These are phyloP conservation scores for Macaria liturata DNA, from an alignment of 2,888 invertebrate species.

Conservation along the genomic window DNA sequence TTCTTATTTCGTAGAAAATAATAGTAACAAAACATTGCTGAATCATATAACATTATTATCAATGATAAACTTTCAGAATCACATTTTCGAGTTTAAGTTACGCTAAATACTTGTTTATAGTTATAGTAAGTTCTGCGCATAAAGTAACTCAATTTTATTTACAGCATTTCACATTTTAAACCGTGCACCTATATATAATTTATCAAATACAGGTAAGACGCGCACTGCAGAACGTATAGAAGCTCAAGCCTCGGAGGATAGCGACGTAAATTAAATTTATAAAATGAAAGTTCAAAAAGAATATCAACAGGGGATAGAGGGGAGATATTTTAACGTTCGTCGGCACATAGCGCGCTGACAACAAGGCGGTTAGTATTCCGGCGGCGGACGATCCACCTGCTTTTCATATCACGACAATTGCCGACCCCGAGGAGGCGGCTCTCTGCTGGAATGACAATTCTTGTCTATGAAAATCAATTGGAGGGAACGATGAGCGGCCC, in stretches of 20 bases:
- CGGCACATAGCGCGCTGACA: slow-evolving; percentile 69
- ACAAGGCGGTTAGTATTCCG: slow-evolving; percentile 76
- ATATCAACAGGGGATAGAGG: slow-evolving; percentile 56
- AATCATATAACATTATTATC: too few relatives aligned
- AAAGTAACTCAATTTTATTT: background rate
- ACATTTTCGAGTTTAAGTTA: too few relatives aligned
- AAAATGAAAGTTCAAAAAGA: slow-evolving; percentile 57
- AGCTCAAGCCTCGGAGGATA: slow-evolving; percentile 39
- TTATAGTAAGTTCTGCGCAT: too few relatives aligned
- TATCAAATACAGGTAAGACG: slow-evolving; percentile 14
- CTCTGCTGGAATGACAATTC: slow-evolving; percentile 73
- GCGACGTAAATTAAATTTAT: slow-evolving; percentile 55
- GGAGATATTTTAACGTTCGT: slow-evolving; percentile 68
- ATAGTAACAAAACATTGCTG: too few relatives aligned
- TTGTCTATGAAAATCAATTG: slow-evolving; percentile 79
- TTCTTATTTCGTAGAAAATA: too few relatives aligned
- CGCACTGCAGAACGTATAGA: slow-evolving; percentile 30
- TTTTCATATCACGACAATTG: slow-evolving; percentile 81
- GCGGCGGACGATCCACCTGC: slow-evolving; percentile 77
- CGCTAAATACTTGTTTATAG: too few relatives aligned
- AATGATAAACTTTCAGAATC: too few relatives aligned
- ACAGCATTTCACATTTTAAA: background rate
- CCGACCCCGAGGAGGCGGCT: slow-evolving; percentile 70
- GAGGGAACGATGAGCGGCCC: slow-evolving; percentile 55
- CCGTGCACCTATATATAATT: slow-evolving; percentile 1